A percentile compares a stretch with the other conserved stretches of the same genome.
phyloP scores from a whole-genome alignment of 2,113 vertebrate species.

The Nansenia antarctica region DNA sequence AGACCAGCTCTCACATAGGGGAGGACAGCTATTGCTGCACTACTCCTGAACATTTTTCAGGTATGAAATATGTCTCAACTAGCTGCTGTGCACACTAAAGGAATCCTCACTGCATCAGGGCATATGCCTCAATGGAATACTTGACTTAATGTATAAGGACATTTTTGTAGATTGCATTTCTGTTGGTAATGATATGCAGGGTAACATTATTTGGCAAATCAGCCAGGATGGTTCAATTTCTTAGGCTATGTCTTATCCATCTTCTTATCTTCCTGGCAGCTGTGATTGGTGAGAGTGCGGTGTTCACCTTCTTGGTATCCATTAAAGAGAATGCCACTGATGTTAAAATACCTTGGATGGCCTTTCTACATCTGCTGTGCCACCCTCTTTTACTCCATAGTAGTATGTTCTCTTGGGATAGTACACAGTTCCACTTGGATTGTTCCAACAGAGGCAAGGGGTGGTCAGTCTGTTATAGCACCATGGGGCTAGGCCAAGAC shows the following conservation, averaged over 20 bases:
- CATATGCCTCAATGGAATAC: not conserved
- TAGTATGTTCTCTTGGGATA: slow-evolving; percentile 34
- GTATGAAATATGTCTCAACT: slow-evolving; percentile 14
- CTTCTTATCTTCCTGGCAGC: slow-evolving; percentile 6
- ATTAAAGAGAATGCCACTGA: slow-evolving; percentile 13
- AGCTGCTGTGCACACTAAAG: not conserved
- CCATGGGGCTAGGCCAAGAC: too few species aligned
- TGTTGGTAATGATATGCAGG: too few species aligned
- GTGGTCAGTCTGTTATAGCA: slow-evolving; percentile 12
- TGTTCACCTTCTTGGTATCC: slow-evolving; percentile 41
- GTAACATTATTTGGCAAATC: not conserved
- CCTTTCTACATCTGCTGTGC: slow-evolving; percentile 55
- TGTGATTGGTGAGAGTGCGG: slow-evolving; percentile 19
- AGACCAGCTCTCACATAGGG: slow-evolving; percentile 28
- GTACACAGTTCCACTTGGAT: slow-evolving; percentile 6
- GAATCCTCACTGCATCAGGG: not conserved
- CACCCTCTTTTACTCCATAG: slow-evolving; percentile 34
- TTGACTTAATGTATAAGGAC: not conserved
- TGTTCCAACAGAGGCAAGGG: not conserved
- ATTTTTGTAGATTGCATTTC: not conserved
- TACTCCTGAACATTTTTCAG: slow-evolving; percentile 47
- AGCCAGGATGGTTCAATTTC: not conserved
- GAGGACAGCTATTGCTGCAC: slow-evolving; percentile 27
- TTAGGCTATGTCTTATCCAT: too few species aligned
- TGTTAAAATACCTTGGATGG: slow-evolving; percentile 44